Evolutionary conservation across 2,113 vertebrate species (phyloP).

Genomic region (Brienomyrus longianalis): DNA sequence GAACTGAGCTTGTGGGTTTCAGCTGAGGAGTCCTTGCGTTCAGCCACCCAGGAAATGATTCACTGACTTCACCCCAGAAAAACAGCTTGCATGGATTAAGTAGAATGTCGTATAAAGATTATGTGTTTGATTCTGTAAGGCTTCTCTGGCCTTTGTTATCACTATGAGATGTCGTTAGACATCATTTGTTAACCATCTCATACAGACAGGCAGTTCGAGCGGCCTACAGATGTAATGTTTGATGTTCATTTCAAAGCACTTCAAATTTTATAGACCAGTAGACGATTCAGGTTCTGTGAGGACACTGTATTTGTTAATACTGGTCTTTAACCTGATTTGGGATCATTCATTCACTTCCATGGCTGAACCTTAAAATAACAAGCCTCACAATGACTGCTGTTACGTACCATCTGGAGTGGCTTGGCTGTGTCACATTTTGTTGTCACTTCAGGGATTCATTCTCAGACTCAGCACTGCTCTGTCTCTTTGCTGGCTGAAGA

Average conservation of each 20-base stretch:
- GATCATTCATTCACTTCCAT: neutral
- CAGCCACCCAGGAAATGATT: neutral
- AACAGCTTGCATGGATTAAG: neutral
- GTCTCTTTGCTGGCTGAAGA: neutral
- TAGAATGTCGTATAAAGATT: neutral
- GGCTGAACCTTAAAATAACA: neutral
- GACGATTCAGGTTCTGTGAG: neutral
- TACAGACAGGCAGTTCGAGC: neutral
- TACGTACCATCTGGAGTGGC: neutral
- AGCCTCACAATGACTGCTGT: neutral
- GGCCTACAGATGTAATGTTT: neutral
- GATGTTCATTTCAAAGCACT: conserved; percentile 1
- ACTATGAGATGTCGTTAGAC: neutral
- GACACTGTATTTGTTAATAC: neutral
- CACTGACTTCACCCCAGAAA: neutral
- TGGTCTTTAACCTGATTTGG: neutral
- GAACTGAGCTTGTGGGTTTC: neutral
- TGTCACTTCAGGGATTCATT: neutral
- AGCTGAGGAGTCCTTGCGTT: neutral
- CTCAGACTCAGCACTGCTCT: neutral
- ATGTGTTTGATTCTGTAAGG: neutral
- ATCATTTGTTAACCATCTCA: neutral
- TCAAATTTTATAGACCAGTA: neutral
- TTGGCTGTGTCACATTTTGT: neutral
- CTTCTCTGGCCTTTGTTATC: neutral